A percentile compares a stretch with the other conserved stretches of the same genome.
Evolutionary conservation across 2,113 vertebrate genomes (phyloP).

Genomic region (Tupaia chinensis): DNA sequence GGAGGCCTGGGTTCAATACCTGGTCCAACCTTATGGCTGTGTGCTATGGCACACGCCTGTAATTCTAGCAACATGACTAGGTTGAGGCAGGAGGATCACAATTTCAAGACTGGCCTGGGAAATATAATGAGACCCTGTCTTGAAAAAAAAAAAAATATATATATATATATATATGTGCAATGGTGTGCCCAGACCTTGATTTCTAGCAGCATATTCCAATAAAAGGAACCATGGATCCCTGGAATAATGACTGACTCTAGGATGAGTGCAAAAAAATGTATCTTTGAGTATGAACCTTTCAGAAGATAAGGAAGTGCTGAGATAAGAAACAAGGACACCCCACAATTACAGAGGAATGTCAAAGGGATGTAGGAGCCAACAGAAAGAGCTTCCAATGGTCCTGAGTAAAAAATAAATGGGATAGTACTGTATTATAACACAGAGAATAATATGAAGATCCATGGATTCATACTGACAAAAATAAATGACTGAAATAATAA

Average conservation of each 20-base stretch:
- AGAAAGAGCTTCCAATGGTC: not conserved
- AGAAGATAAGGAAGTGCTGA: not conserved
- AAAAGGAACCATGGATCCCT: not conserved
- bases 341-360: not conserved
- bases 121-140: no score
- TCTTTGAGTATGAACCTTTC: not conserved
- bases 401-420: not conserved
- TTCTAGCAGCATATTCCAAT: not conserved
- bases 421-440: not conserved
- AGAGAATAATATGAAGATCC: not conserved
- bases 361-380: not conserved
- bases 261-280: not conserved
- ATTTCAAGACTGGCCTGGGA: no score
- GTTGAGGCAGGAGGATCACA: no score
- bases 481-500: not conserved
- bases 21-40: no score
- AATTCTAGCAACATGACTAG: no score
- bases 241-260: not conserved
- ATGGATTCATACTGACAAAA: not conserved
- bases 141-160: no score
- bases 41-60: no score
- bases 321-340: not conserved
- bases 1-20: no score
- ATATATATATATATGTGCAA: no score
- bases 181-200: not conserved